Percentiles rank a stretch among this genome's conserved stretches.
Evolutionary conservation across 2,797 vertebrate species (phyloP).

Genomic region (Oreochromis mossambicus): DNA sequence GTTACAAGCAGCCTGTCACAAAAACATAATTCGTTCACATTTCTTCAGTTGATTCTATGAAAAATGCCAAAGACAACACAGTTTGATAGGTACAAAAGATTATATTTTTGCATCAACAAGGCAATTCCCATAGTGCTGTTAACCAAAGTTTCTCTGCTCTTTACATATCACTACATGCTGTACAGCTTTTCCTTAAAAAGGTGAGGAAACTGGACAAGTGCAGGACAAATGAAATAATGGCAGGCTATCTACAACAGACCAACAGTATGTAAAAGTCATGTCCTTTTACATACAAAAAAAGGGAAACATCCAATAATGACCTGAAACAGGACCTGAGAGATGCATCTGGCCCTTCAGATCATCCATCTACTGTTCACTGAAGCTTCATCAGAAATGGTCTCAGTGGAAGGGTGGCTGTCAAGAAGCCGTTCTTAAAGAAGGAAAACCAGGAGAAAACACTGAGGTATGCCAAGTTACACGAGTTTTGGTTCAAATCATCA

Average conservation of each 20-base stretch:
- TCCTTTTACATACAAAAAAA: not conserved
- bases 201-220: not conserved
- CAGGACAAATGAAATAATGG: not conserved
- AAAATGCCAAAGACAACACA: not conserved
- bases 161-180: not conserved
- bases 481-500: not conserved
- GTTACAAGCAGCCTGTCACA: not conserved
- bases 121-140: not conserved
- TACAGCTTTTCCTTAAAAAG: not conserved
- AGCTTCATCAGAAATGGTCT: not conserved
- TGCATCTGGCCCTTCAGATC: not conserved
- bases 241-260: not conserved
- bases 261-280: not conserved
- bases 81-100: not conserved
- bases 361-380: not conserved
- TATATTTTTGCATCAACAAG: accelerated
- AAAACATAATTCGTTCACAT: not conserved
- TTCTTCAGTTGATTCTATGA: not conserved
- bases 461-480: not conserved
- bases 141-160: not conserved
- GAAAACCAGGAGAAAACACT: not conserved
- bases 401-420: not conserved
- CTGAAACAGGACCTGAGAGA: not conserved
- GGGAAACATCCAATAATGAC: not conserved
- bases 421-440: not conserved